phyloP scores from a whole-genome alignment of 2,888 invertebrate species.

The Nemotelus nigrinus region DNA sequence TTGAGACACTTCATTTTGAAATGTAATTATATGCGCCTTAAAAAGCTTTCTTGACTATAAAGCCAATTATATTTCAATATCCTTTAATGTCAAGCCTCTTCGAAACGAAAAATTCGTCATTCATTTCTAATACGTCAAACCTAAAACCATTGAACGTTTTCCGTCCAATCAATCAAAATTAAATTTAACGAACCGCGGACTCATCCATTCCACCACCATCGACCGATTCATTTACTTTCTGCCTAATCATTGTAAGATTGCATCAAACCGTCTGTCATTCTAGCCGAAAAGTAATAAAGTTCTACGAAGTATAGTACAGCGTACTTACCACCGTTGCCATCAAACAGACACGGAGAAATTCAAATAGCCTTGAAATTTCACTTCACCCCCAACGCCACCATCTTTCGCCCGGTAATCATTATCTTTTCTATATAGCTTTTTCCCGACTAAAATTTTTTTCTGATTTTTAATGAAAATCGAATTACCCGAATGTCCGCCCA shows the following conservation, averaged over 20 bases:
- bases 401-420: no score
- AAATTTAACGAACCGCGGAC: slow-evolving; percentile 14
- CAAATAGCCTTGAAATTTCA: background rate
- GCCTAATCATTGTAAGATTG: slow-evolving; percentile 5
- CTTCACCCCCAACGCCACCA: background rate
- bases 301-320: background rate
- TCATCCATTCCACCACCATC: slow-evolving; percentile 5
- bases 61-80: no score
- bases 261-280: background rate
- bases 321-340: background rate
- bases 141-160: no score
- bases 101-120: no score
- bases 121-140: no score
- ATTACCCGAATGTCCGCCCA: slow-evolving; percentile 9
- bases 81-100: no score
- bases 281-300: background rate
- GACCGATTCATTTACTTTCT: background rate
- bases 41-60: no score
- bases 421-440: no score
- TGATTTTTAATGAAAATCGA: slow-evolving; percentile 29
- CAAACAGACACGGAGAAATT: no score
- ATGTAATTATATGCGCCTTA: no score
- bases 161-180: slow-evolving; percentile 24
- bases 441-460: background rate
- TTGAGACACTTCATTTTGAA: no score